Percentiles rank a stretch among this genome's conserved stretches.
These are phyloP conservation scores for Nycticryphes semicollaris DNA, from an alignment of 2,113 vertebrate species.

Conservation along the genomic window DNA sequence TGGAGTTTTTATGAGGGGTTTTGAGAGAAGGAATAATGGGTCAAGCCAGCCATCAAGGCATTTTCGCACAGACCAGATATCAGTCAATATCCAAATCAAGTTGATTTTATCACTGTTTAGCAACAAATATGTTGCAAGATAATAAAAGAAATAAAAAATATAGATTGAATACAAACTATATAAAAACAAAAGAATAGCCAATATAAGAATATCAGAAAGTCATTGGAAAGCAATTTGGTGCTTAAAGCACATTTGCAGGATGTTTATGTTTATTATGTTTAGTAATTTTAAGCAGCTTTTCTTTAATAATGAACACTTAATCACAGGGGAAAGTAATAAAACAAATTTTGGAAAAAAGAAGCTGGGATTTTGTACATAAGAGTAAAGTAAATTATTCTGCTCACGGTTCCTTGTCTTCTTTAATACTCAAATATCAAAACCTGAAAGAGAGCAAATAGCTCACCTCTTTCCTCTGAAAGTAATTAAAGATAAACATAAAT, in stretches of 20 bases:
- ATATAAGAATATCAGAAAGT: not conserved
- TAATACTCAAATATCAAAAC: not conserved
- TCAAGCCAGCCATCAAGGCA: not conserved
- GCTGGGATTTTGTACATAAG: not conserved
- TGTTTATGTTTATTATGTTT: not conserved
- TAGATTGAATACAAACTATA: not conserved
- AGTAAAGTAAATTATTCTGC: not conserved
- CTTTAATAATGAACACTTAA: not conserved
- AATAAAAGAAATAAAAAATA: not conserved
- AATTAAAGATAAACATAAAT: constrained; percentile 22
- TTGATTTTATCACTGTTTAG: not conserved
- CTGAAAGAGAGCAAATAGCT: not conserved
- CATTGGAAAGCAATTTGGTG: not conserved
- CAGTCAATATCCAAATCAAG: not conserved
- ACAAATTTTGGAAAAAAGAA: not conserved
- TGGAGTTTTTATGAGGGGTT: not conserved
- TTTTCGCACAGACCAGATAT: not conserved
- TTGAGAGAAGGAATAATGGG: not conserved
- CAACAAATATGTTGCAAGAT: not conserved
- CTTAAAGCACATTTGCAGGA: not conserved
- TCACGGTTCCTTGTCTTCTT: not conserved
- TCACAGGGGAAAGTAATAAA: not conserved
- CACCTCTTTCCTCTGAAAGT: not conserved
- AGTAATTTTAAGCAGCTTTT: not conserved
- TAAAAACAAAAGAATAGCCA: not conserved